Percentiles rank a stretch among this genome's conserved stretches.
These are phyloP conservation scores for Drosophila saltans DNA, from an alignment of 1,140 invertebrate genomes.

Conservation along the genomic window DNA sequence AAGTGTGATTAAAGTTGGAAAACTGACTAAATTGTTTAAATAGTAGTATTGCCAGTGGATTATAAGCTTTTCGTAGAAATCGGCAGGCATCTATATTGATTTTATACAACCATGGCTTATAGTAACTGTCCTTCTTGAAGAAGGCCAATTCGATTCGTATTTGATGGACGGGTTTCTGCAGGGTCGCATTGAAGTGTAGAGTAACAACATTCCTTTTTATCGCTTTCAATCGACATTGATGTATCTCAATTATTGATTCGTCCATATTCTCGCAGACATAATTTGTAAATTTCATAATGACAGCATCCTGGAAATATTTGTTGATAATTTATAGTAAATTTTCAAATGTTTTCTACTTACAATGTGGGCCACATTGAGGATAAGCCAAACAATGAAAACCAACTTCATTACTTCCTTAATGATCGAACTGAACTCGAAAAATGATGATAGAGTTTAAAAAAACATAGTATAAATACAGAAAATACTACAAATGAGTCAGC, in stretches of 20 bases:
- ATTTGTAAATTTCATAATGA: constrained; percentile 8
- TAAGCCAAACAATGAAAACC: no score
- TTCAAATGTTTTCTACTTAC: no score
- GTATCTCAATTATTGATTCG: neutral
- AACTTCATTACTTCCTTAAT: no score
- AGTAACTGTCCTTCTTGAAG: constrained; percentile 8
- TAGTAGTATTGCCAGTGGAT: neutral
- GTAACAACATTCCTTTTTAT: neutral
- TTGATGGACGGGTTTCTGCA: neutral
- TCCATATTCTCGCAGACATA: constrained; percentile 9
- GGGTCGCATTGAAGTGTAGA: neutral
- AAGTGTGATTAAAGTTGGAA: constrained; percentile 13
- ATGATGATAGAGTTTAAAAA: no score
- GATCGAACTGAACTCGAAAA: no score
- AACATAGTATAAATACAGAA: no score
- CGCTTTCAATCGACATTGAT: constrained; percentile 9
- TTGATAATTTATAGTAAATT: no score
- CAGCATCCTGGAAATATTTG: no score
- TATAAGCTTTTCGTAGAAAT: neutral
- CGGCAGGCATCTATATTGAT: neutral
- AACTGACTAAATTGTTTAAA: neutral
- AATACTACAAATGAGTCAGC: no score
- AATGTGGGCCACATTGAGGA: no score
- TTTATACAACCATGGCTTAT: constrained; percentile 8
- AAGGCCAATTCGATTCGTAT: neutral